Percentiles rank a stretch among this genome's conserved stretches.
Evolutionary conservation across 2,888 invertebrate species (phyloP).

Genomic region (Megaustenia siamemsis): DNA sequence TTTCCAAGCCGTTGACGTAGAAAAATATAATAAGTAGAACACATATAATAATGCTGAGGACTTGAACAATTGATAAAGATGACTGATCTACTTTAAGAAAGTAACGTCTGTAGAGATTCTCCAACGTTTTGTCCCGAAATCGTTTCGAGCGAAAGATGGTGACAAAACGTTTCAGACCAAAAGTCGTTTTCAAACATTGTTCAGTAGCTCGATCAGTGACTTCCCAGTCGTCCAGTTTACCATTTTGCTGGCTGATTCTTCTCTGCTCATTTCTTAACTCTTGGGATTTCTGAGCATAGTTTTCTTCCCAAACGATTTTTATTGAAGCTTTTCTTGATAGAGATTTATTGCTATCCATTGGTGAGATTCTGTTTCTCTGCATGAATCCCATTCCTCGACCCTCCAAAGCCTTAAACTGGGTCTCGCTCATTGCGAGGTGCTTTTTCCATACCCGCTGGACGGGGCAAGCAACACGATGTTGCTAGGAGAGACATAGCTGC

Average conservation of each 20-base stretch:
- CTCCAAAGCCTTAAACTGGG: not conserved
- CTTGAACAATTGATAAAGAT: slow-evolving; percentile 91
- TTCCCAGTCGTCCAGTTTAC: not conserved
- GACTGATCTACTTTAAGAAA: slow-evolving; percentile 95
- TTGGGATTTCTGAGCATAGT: slow-evolving; percentile 17
- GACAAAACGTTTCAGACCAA: slow-evolving; percentile 25
- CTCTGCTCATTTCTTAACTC: slow-evolving; percentile 32
- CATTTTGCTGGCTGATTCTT: not conserved
- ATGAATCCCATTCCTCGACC: slow-evolving; percentile 17
- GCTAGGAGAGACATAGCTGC: not conserved
- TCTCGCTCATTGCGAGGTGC: slow-evolving; percentile 31
- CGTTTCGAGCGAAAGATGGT: slow-evolving; percentile 69
- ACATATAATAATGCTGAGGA: slow-evolving; percentile 83
- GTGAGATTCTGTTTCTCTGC: slow-evolving; percentile 24
- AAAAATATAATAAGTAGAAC: slow-evolving; percentile 84
- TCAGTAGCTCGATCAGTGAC: not conserved
- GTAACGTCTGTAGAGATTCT: slow-evolving; percentile 95
- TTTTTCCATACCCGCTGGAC: slow-evolving; percentile 2
- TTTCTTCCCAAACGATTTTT: slow-evolving; percentile 44
- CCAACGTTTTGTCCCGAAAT: slow-evolving; percentile 91
- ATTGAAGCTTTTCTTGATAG: slow-evolving; percentile 7
- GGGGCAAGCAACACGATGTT: not conserved
- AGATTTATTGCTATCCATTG: slow-evolving; percentile 26
- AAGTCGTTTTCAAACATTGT: not conserved
- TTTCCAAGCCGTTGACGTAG: slow-evolving; percentile 69